Conservation (phyloP, 2,797 vertebrate species). For the Enteromius anoplus region DNA sequence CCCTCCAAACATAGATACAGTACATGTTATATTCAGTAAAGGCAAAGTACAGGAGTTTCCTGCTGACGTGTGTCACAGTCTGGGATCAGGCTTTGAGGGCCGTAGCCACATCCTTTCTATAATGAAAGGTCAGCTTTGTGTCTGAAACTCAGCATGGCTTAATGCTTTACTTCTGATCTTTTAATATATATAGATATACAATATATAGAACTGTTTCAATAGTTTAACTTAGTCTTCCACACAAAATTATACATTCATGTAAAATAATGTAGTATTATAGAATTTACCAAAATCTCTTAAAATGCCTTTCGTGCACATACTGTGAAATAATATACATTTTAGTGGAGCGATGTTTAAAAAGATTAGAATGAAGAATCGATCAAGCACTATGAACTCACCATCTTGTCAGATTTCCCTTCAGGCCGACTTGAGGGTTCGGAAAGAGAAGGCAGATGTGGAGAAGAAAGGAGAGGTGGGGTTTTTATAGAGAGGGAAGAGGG, state of each 20-base stretch:
- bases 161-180: background rate
- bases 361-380: constrained; percentile 19
- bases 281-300: background rate
- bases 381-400: constrained; percentile 66
- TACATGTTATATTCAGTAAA: constrained; percentile 19
- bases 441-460: constrained; percentile 74
- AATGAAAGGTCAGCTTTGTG: constrained; percentile 1
- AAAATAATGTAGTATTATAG: background rate
- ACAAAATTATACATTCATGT: background rate
- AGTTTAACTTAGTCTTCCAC: background rate
- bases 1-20: background rate
- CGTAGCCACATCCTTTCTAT: constrained; percentile 49
- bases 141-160: background rate
- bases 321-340: background rate
- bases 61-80: constrained; percentile 32
- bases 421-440: constrained; percentile 70
- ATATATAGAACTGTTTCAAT: background rate
- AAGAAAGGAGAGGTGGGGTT: constrained; percentile 62
- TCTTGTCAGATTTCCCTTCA: constrained; percentile 64
- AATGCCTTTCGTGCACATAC: background rate
- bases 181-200: background rate
- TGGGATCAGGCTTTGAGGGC: constrained; percentile 41
- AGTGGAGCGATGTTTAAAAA: background rate
- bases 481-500: constrained; percentile 71
- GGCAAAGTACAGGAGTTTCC: constrained; percentile 7